Conservation (phyloP, 2,797 vertebrate species). For the Myotis planiceps region DNA sequence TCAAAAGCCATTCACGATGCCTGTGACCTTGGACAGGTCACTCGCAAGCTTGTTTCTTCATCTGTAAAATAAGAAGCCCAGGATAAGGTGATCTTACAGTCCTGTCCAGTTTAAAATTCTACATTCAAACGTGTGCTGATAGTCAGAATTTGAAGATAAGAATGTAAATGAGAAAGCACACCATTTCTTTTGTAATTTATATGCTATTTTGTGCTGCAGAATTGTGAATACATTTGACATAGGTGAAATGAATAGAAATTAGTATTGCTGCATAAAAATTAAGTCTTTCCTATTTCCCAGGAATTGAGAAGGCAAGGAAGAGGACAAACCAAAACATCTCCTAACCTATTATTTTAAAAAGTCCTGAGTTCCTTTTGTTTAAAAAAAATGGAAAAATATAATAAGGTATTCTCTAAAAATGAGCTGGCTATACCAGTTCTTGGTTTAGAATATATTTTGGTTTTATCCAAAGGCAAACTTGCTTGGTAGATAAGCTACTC, state of each 20-base stretch:
- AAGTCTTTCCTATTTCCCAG: constrained; percentile 45
- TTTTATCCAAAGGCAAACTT: constrained; percentile 15
- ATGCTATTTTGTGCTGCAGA: constrained; percentile 55
- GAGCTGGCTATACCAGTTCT: background rate
- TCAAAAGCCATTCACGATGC: background rate
- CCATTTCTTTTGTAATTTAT: constrained; percentile 66
- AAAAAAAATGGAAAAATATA: background rate
- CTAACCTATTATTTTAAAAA: constrained; percentile 51
- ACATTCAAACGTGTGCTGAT: constrained; percentile 55
- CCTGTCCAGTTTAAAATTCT: constrained; percentile 48
- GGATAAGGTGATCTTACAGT: constrained; percentile 14
- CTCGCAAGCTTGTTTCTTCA: constrained; percentile 31
- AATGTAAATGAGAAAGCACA: constrained; percentile 61
- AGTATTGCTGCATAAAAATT: constrained; percentile 65
- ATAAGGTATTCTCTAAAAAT: background rate
- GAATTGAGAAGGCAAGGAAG: constrained; percentile 7
- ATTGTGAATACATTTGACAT: constrained; percentile 69
- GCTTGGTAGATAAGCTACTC: constrained; percentile 42
- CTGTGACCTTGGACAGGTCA: constrained; percentile 21
- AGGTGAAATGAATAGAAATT: constrained; percentile 71
- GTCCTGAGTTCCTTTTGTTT: background rate
- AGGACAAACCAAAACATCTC: constrained; percentile 56
- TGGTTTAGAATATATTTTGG: background rate
- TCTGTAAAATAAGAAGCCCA: constrained; percentile 50
- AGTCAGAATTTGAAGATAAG: constrained; percentile 59